Base-by-base conservation (phyloP, 2,797 vertebrate species). In the Podargus strigoides region DNA sequence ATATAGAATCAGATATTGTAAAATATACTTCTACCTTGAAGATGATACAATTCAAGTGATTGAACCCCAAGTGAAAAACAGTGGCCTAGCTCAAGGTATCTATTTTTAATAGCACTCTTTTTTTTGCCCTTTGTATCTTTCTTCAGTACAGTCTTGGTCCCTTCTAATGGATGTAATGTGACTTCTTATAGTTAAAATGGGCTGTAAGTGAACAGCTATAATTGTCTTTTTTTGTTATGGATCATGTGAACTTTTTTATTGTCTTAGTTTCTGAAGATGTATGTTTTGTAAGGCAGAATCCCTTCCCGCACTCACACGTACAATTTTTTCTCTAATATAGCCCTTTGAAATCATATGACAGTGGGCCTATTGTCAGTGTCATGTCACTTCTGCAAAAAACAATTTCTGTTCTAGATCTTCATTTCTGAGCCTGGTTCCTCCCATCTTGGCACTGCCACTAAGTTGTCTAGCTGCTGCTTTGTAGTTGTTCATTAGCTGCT, bases 21-120 rank as follows among this genome's bases (percentile, higher is more conserved):
- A 99, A 91, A 99, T 99, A 97, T 98, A 97, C 97, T 99, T 99
- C 97, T 99, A 98, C 97, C 98, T 97, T 94, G 99, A 99, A 96
- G 99, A 99, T 94, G 98, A 99, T 89, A 99, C 99, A 91, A 98
- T 99, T 94, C 98, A 99, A 97, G 99, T 99, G 87, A 96, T 98
- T 95, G 99, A 99, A 97, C 98, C 98, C 3, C 72, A 93, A 63
- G 41, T 97, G 86, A 98, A 98, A 98, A 99, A 99, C 86, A 99
- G 99, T 37, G 98, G 98, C 88, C 97, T 99, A 50, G 93, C 70
- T 95, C 99, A 99, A 98, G 99, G 99, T 99, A 98, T 94, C 50
- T 98, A 49, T 89, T 96, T 93, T 93, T 95, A 87, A 56, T 80
- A 77, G 21, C 24, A 37, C 13, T 64, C 64, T 78, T 59, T 55